These are phyloP conservation scores for Himalopsyche phryganea DNA, from an alignment of 1,140 invertebrate species.

Conservation along the genomic window DNA sequence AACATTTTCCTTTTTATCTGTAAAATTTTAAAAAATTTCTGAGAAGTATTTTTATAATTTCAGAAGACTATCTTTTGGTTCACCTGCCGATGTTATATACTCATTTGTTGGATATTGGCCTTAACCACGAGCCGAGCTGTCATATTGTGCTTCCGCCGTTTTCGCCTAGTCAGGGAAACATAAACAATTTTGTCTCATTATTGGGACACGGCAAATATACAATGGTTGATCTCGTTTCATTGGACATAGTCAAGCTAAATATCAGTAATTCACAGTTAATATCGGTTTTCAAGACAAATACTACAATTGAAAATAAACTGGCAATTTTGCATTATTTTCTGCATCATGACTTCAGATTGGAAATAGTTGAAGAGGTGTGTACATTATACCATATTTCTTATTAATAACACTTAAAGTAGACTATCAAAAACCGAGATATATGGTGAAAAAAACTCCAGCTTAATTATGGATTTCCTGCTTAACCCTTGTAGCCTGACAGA, in stretches of 20 bases:
- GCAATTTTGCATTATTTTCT: slow-evolving; percentile 77
- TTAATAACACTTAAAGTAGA: too few species aligned
- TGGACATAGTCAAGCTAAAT: slow-evolving; percentile 65
- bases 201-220: slow-evolving; percentile 53
- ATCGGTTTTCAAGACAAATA: slow-evolving; percentile 64
- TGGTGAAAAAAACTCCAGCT: too few species aligned
- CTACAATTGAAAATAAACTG: slow-evolving; percentile 63
- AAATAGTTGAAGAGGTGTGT: slow-evolving; percentile 63
- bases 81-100: slow-evolving; percentile 74
- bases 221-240: slow-evolving; percentile 64
- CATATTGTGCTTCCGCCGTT: slow-evolving; percentile 67
- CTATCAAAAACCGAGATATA: too few species aligned
- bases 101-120: slow-evolving; percentile 75
- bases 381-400: slow-evolving; percentile 3
- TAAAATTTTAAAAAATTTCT: too few species aligned
- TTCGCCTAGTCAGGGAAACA: slow-evolving; percentile 53
- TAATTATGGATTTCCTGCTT: too few species aligned
- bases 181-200: slow-evolving; percentile 60
- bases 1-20: slow-evolving; percentile 11
- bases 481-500: too few species aligned
- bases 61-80: slow-evolving; percentile 72
- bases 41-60: slow-evolving; percentile 18
- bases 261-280: slow-evolving; percentile 62
- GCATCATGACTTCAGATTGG: slow-evolving; percentile 67
- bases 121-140: slow-evolving; percentile 74